Conservation (phyloP, 2,113 vertebrate species). For the Pampusana beccarii region DNA sequence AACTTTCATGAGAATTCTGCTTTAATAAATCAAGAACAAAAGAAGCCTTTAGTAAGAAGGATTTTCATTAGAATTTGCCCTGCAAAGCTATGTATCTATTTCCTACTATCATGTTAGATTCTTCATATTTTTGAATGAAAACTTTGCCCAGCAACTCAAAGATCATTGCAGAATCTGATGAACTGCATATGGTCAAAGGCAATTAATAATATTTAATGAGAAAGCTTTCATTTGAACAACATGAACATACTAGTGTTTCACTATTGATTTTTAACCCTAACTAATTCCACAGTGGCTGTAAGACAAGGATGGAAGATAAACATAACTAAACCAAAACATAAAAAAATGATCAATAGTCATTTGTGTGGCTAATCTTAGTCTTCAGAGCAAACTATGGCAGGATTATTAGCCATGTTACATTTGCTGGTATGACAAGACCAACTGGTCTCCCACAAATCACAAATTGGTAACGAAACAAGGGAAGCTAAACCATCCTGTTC, state of each 20-base stretch:
- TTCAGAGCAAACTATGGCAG: neutral
- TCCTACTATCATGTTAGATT: rapidly evolving
- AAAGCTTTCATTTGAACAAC: neutral
- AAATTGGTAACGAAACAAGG: neutral
- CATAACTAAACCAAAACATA: rapidly evolving
- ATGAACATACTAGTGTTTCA: neutral
- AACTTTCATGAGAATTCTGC: rapidly evolving
- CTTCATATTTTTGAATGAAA: neutral
- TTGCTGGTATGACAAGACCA: neutral
- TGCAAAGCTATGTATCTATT: neutral
- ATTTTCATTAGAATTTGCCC: neutral
- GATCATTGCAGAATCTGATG: neutral
- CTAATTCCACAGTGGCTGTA: neutral
- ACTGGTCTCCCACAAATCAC: neutral
- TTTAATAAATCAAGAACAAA: neutral
- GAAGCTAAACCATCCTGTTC: neutral
- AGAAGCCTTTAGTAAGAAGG: neutral
- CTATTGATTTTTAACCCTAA: neutral
- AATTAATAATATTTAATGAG: neutral
- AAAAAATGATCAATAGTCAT: neutral
- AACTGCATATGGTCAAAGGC: neutral
- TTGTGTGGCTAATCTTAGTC: neutral
- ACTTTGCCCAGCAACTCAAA: neutral
- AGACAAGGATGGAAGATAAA: neutral
- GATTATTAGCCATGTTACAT: neutral